Conservation (phyloP, 92 coral and sea anemone genomes). For the Umimayanthus kanabou region DNA sequence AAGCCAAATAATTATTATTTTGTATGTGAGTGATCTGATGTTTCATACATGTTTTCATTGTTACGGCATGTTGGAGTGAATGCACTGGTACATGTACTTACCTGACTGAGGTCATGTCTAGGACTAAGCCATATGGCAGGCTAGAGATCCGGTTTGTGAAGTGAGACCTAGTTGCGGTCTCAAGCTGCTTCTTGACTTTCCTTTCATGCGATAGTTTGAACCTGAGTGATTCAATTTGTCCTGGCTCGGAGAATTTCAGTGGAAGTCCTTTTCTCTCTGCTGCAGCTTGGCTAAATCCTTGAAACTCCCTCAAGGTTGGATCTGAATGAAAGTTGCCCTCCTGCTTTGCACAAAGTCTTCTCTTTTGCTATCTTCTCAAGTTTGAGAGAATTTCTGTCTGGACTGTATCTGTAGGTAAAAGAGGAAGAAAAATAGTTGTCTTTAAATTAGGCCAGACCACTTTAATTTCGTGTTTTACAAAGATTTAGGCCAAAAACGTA, state of each 20-base stretch:
- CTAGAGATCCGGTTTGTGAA: slow-evolving; percentile 26
- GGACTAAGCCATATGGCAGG: slow-evolving; percentile 56
- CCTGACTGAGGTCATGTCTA: slow-evolving; percentile 38
- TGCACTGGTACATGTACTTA: slow-evolving; percentile 15
- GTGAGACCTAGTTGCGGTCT: slow-evolving; percentile 38
- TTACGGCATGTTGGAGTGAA: not conserved
- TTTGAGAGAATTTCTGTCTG: too few species aligned
- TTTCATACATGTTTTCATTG: not conserved
- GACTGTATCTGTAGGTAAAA: too few species aligned
- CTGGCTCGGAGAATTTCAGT: slow-evolving; percentile 21
- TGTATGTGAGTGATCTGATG: not conserved
- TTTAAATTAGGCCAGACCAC: too few species aligned
- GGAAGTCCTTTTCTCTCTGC: slow-evolving; percentile 37
- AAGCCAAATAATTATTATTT: not conserved
- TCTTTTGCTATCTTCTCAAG: too few species aligned
- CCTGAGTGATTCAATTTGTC: slow-evolving; percentile 25
- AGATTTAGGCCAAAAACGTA: too few species aligned
- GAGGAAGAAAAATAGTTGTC: too few species aligned
- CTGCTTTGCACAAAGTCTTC: slow-evolving; percentile 42
- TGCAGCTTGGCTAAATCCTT: slow-evolving; percentile 20
- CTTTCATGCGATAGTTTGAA: slow-evolving; percentile 54
- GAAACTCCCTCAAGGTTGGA: slow-evolving; percentile 2
- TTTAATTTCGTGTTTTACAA: too few species aligned
- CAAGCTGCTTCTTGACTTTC: slow-evolving; percentile 24
- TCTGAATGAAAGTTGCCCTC: slow-evolving; percentile 13